Percentiles rank a stretch among this genome's conserved stretches.
These are phyloP conservation scores for Crotalus viridis DNA, from an alignment of 2,113 vertebrate species.

Conservation along the genomic window DNA sequence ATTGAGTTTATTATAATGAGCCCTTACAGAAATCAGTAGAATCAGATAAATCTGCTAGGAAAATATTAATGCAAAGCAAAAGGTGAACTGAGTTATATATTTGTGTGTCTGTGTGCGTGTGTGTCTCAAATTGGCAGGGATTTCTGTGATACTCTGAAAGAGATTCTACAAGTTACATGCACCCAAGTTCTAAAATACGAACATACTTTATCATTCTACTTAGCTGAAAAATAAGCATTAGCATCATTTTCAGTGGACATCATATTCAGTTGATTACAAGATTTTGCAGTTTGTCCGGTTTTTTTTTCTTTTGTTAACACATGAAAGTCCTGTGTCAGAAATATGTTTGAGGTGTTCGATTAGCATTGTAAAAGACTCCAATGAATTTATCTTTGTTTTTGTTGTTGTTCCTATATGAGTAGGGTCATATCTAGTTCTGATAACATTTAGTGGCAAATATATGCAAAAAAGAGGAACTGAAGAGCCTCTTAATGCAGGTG, in stretches of 20 bases:
- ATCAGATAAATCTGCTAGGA: neutral
- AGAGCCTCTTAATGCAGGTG: no score
- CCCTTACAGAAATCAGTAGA: constrained; percentile 22
- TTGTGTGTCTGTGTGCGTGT: no score
- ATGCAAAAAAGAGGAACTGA: neutral
- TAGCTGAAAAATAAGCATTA: neutral
- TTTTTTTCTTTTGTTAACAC: neutral
- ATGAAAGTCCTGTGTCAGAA: neutral
- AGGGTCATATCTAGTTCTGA: neutral
- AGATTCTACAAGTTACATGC: neutral
- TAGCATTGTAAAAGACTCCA: neutral
- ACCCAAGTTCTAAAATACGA: neutral
- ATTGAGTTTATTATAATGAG: constrained; percentile 10
- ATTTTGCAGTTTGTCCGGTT: neutral
- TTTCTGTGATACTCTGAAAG: neutral
- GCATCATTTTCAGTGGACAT: neutral
- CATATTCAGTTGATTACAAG: neutral
- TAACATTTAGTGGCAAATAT: neutral
- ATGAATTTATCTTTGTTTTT: neutral
- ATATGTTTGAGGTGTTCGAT: neutral
- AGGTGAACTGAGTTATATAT: neutral
- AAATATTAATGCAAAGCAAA: constrained; percentile 31
- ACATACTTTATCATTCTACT: neutral
- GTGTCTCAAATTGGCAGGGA: neutral
- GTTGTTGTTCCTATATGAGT: neutral